Evolutionary conservation across 2,113 vertebrate genomes (phyloP), one percentile per base, ranked within the genome.

Genomic region (Tylochromis polylepis): DNA sequence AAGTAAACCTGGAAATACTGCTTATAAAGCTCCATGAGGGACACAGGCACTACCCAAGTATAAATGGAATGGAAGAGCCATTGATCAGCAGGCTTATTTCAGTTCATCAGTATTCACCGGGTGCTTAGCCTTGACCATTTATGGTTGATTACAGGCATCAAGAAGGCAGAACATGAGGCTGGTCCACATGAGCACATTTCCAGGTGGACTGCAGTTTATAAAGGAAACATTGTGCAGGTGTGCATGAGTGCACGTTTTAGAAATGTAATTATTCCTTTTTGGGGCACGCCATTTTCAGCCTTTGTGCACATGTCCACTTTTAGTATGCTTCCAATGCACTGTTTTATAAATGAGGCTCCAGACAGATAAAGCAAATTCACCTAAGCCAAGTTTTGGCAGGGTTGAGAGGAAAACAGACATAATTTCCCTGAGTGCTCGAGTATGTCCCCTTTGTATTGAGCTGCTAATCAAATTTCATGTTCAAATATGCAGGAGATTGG

Each of bases 401-500:
- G 72, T 70, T 80, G 10, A 65, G 16, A 27, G 22, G 43, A 80
- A 87, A 88, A 85, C 49, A 80, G 24, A 85, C 49, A 85, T 56
- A 43, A 86, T 80, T 82, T 79, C 81, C 31, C 51, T 18, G 58
- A 89, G 82, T 81, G 60, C 70, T 27, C 12, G 56, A 82, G 11
- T 53, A 36, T 20, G 29, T 84, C 43, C 58, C 82, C 24, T 14
- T 81, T 89, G 92, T 72, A 70, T 82, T 51, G 79, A 77, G 59
- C 72, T 81, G 78, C 49, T 91, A 90, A 94, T 94, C 60, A 60
- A 86, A 95, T 92, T 84, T 78, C 65, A 89, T 85, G 56, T 87
- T 94, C 58, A 88, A 94, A 94, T 91, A 92, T 83, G 91, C 83
- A 87, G 82, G 18, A 82, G 87, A 88, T 91, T 77, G 86, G 75